Evolutionary conservation across 1,140 invertebrate species (phyloP).

Genomic region (Eriosoma lanigerum): DNA sequence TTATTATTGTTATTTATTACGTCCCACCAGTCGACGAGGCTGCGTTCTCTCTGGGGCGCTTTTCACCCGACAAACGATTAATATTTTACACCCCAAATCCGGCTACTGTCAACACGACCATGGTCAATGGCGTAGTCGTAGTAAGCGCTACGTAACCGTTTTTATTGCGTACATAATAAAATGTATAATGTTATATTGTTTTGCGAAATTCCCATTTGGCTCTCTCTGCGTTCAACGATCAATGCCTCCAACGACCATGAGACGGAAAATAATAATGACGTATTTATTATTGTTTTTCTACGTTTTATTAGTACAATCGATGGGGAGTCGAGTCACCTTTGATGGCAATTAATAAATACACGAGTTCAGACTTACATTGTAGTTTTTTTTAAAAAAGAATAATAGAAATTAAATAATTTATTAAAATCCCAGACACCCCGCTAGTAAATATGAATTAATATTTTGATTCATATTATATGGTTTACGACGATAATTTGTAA

Average conservation of each 20-base stretch:
- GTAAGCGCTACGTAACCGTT: neutral
- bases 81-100: neutral
- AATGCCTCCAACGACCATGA: no score
- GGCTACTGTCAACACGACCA: neutral
- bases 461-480: no score
- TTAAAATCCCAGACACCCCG: no score
- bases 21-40: neutral
- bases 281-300: neutral
- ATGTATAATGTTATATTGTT: neutral
- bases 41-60: constrained; percentile 3
- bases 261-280: neutral
- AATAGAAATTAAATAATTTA: no score
- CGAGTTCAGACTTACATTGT: no score
- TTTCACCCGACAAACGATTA: neutral
- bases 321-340: no score
- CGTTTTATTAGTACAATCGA: no score
- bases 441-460: no score
- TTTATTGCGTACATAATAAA: neutral
- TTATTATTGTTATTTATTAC: neutral
- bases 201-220: neutral
- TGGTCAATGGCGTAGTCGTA: neutral
- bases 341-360: no score
- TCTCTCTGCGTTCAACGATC: neutral
- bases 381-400: no score
- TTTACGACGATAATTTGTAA: no score